phyloP scores from a whole-genome alignment of 2,888 invertebrate genomes.

The Agrotis ipsilon region DNA sequence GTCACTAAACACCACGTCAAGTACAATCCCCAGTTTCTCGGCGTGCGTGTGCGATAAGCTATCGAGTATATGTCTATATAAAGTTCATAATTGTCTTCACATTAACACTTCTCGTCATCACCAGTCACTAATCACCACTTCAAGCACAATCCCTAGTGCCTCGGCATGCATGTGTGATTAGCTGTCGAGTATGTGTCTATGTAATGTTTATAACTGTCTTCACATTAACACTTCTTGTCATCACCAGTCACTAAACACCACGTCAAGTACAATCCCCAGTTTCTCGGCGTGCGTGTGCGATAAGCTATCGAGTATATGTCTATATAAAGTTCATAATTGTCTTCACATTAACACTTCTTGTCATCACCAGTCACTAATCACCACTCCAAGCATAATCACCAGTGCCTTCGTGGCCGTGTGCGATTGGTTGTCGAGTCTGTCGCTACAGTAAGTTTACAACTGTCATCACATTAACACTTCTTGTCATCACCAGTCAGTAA shows the following conservation, averaged over 20 bases:
- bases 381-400: neutral
- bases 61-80: no score
- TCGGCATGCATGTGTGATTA: no score
- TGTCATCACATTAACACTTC: neutral
- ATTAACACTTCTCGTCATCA: no score
- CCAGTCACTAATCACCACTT: neutral
- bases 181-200: no score
- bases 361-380: neutral
- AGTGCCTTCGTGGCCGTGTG: no score
- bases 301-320: constrained; percentile 44
- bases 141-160: neutral
- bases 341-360: neutral
- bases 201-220: no score
- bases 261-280: neutral
- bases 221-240: no score
- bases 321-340: constrained; percentile 23
- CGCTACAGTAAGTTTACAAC: neutral
- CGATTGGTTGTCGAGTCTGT: neutral
- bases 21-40: no score
- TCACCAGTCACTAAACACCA: neutral
- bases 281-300: neutral
- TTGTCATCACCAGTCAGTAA: constrained; percentile 1
- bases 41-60: no score
- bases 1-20: no score
- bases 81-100: no score